These are phyloP conservation scores for Parnassius orleans DNA, from an alignment of 2,888 invertebrate species.

Conservation along the genomic window DNA sequence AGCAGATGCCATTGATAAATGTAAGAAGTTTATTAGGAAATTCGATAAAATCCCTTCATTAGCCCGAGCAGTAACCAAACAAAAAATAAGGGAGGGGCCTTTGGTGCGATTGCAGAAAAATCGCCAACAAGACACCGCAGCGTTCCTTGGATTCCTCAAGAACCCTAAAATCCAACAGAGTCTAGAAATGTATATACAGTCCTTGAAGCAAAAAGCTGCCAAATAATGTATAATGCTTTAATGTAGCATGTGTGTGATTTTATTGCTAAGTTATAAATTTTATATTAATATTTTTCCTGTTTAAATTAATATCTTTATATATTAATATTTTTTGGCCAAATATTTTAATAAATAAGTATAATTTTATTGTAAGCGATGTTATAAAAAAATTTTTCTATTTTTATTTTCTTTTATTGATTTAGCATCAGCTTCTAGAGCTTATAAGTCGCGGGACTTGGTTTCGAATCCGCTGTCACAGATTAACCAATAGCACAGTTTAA, in stretches of 20 bases:
- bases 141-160: slow-evolving; percentile 81
- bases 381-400: slow-evolving; percentile 10
- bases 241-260: too few species aligned
- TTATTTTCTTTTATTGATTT: slow-evolving; percentile 7
- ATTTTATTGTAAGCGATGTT: slow-evolving; percentile 1
- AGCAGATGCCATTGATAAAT: slow-evolving; percentile 84
- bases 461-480: too few species aligned
- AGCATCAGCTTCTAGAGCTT: background rate
- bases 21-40: slow-evolving; percentile 83
- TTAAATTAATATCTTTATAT: too few species aligned
- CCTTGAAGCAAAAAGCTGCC: slow-evolving; percentile 82
- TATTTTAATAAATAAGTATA: too few species aligned
- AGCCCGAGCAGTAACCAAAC: slow-evolving; percentile 82
- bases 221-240: slow-evolving; percentile 36
- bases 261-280: too few species aligned
- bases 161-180: slow-evolving; percentile 86
- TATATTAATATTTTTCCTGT: background rate
- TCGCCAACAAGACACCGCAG: slow-evolving; percentile 83
- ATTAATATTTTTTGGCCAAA: too few species aligned
- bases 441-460: too few species aligned
- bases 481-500: too few species aligned
- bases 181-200: slow-evolving; percentile 86
- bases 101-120: slow-evolving; percentile 79
- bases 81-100: slow-evolving; percentile 68
- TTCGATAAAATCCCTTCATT: slow-evolving; percentile 84